These are phyloP conservation scores for Carlito syrichta DNA, from an alignment of 2,113 vertebrate species.

Conservation along the genomic window DNA sequence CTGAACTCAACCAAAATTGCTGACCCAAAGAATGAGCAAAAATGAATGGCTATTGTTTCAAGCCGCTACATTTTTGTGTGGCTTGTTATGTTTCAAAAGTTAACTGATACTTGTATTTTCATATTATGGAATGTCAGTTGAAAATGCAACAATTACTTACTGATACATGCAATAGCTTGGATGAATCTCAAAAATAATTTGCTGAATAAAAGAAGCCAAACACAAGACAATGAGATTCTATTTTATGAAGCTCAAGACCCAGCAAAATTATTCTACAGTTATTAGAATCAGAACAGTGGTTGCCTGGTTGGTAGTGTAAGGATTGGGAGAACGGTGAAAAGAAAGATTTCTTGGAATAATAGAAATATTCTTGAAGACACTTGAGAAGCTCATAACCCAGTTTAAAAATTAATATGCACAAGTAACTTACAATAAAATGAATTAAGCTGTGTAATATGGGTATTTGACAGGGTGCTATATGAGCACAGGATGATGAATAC, in stretches of 20 bases:
- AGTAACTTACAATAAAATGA: not conserved
- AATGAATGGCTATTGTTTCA: not conserved
- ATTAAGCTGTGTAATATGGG: not conserved
- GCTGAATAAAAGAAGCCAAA: not conserved
- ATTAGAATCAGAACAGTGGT: not conserved
- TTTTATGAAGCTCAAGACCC: not conserved
- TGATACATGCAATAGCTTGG: not conserved
- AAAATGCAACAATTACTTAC: conserved; percentile 32
- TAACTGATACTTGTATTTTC: not conserved
- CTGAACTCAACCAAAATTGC: not conserved
- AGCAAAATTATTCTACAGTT: not conserved
- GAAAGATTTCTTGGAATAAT: not conserved
- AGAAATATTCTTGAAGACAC: not conserved
- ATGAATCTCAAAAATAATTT: not conserved
- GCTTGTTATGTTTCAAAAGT: not conserved
- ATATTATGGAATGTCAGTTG: not conserved
- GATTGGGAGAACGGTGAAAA: not conserved
- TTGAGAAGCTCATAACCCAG: not conserved
- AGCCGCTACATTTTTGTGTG: not conserved
- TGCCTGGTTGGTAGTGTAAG: not conserved
- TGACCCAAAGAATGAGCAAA: not conserved
- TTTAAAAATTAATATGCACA: not conserved
- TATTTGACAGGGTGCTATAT: not conserved
- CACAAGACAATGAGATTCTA: not conserved
- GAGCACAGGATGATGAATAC: not conserved